Percentiles rank a stretch among this genome's conserved stretches.
Conservation (phyloP, 2,888 invertebrate genomes). For the Celastrina argiolus region DNA sequence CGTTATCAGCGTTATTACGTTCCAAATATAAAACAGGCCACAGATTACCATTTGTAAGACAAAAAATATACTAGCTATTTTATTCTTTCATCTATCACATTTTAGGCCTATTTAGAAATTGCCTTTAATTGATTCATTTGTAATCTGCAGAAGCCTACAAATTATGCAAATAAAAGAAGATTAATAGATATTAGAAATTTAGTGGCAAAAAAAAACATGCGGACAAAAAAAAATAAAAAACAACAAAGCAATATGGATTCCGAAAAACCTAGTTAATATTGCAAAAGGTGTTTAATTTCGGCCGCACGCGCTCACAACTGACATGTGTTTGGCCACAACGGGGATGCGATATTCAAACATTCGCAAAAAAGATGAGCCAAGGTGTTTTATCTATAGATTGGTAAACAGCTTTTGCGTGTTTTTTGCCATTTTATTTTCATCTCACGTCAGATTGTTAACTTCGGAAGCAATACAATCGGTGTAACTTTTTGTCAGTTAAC, state of each 20-base stretch:
- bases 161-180: neutral
- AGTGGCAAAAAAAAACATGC: neutral
- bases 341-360: slow-evolving; percentile 41
- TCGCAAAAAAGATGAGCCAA: slow-evolving; percentile 49
- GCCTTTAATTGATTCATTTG: neutral
- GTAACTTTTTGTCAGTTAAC: slow-evolving; percentile 35
- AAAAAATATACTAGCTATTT: neutral
- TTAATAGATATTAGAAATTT: neutral
- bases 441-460: slow-evolving; percentile 37
- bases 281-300: slow-evolving; percentile 58
- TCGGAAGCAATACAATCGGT: slow-evolving; percentile 35
- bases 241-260: neutral
- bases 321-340: slow-evolving; percentile 53
- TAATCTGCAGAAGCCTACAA: neutral
- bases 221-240: slow-evolving; percentile 17
- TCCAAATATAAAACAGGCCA: slow-evolving; percentile 36
- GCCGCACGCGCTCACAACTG: slow-evolving; percentile 51
- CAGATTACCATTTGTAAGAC: slow-evolving; percentile 12
- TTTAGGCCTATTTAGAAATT: neutral
- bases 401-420: slow-evolving; percentile 43
- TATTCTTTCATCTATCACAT: neutral
- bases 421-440: slow-evolving; percentile 39
- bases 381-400: slow-evolving; percentile 46
- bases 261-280: slow-evolving; percentile 51
- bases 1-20: slow-evolving; percentile 40